phyloP scores from a whole-genome alignment of 2,797 vertebrate genomes.

The Philypnodon macrostomus region DNA sequence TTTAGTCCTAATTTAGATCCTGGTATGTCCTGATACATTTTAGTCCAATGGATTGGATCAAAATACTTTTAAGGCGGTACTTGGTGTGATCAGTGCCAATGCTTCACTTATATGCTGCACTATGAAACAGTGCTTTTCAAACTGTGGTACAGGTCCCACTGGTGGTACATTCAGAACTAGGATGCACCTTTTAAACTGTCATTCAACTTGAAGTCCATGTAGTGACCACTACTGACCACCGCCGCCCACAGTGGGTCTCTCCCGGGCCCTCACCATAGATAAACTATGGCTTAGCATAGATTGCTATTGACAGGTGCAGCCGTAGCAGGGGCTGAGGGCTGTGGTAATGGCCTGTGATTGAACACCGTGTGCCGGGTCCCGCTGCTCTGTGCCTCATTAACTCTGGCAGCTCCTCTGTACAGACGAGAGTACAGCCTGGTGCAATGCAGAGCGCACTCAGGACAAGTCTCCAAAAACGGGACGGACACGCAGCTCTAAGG shows the following conservation, averaged over 20 bases:
- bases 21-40: no score
- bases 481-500: constrained; percentile 1
- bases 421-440: constrained; percentile 41
- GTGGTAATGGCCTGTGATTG: constrained; percentile 72
- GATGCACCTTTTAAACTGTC: no score
- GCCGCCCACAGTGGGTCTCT: constrained; percentile 18
- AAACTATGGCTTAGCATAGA: constrained; percentile 71
- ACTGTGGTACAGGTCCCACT: no score
- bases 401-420: constrained; percentile 66
- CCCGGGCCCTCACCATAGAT: constrained; percentile 41
- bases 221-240: no score
- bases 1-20: no score
- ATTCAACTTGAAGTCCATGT: no score
- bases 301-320: constrained; percentile 61
- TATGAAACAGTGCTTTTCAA: no score
- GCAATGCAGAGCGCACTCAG: constrained; percentile 58
- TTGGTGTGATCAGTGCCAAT: no score
- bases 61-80: no score
- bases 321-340: constrained; percentile 57
- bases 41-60: no score
- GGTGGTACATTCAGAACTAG: no score
- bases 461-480: constrained; percentile 43
- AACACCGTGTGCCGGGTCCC: constrained; percentile 69
- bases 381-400: constrained; percentile 74
- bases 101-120: no score